Base-by-base conservation (phyloP, 30 jellyfish, hydroid and myxozoan species). In the Kudoa iwatai region DNA sequence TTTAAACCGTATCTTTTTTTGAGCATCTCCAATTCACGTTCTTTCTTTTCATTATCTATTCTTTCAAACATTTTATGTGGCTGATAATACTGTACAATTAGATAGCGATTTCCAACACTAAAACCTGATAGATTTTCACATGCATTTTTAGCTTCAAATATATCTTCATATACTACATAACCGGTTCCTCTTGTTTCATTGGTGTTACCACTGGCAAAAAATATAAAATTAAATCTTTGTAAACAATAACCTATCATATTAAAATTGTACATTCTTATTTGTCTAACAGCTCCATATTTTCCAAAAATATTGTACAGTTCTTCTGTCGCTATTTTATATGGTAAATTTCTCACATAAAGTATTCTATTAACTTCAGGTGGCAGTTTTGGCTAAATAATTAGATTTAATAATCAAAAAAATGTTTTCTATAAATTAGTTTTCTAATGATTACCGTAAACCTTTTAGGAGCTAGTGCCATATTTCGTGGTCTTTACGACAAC, bases 351-450 rank as follows among this genome's bases (percentile, higher is more conserved):
- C 39, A 65, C 51, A 42, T 55, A 65, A 14, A 65, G 52, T 23
- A 65, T 65, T 46, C 88, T 44, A 51, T 65, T 65, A n/a, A 65
- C 88, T 45, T 65, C 88, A 21, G 88, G 88, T 4, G 88, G 88
- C 35, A 65, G 84, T 41, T 82, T 47, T 56, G 54, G 82, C 86
- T 63, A 38, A 2, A 62, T 31, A 26, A 13, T n/a, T n/a, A n/a
- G n/a, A n/a, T n/a, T n/a, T n/a, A n/a, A n/a, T n/a, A n/a, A n/a
- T n/a, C n/a, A n/a, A n/a, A n/a, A n/a, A n/a, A n/a, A n/a, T n/a
- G n/a, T n/a, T n/a, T n/a, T n/a, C n/a, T n/a, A n/a, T n/a, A n/a
- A n/a, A n/a, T n/a, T n/a, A n/a, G n/a, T n/a, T n/a, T n/a, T n/a
- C n/a, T n/a, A n/a, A n/a, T n/a, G n/a, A n/a, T n/a, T n/a, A n/a